Evolutionary conservation across 2,113 vertebrate genomes (phyloP), one percentile per base, ranked within the genome.

Genomic region (Thermophis baileyi): DNA sequence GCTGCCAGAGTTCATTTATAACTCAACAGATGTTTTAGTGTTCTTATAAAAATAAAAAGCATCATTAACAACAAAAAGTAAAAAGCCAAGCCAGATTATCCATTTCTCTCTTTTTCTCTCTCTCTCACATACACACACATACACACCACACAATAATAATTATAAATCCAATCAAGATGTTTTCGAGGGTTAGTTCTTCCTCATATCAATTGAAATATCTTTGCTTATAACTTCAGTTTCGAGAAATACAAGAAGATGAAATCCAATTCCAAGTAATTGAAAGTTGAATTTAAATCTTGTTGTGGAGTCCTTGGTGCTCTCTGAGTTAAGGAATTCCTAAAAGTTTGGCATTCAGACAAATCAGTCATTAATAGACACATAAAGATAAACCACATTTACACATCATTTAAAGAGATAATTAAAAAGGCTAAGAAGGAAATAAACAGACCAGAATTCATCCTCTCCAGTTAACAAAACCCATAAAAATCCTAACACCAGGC

Each of bases 11-110:
- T 53, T 50, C 69, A 92, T 89, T 47, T 94, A 57, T 14, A 91
- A 93, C 95, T 81, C 95, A 94, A 85, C 93, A 94, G 94, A 89
- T 92, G 90, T 91, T 95, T 96, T 91, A 81, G 49, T 57, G 54
- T 22, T 93, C 87, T 93, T 92, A 74, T 8, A 55, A 96, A 95
- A 95, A 96, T 92, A 95, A 96, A 63, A 94, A 10, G 57, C 60
- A 88, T 93, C 22, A 86, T 69, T 24, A 20, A 93, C 93, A 96
- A 90, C 35, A 53, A 89, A 44, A 97, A 94, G 27, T 87, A n/a
- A 90, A 94, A 93, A 12, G 87, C 7, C 89, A 96, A 96, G 50
- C 25, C 94, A 95, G 89, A 96, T 90, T 74, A 89, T 11, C 30
- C 63, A n/a, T n/a, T 16, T 69, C 30, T 69, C 30, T 14, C 60